Percentiles rank a stretch among this genome's conserved stretches.
Evolutionary conservation across 2,113 vertebrate species (phyloP).

Genomic region (Charadrius vociferus): DNA sequence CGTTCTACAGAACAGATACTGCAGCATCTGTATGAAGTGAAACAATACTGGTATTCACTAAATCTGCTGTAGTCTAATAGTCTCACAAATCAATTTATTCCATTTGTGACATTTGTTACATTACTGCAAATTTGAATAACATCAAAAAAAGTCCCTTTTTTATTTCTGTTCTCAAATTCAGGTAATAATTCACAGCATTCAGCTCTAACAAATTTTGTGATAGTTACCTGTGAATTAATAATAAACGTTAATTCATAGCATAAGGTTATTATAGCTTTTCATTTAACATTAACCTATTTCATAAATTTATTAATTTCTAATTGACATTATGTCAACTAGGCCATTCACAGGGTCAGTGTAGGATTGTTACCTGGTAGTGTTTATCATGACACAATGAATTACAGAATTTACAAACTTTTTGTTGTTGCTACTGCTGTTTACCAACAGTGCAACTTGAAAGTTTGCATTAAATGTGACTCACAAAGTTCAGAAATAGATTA

Average conservation of each 20-base stretch:
- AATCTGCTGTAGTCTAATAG: background rate
- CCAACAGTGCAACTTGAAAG: background rate
- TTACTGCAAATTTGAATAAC: background rate
- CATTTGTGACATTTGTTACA: background rate
- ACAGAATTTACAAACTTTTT: background rate
- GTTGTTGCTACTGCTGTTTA: background rate
- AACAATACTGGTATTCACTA: background rate
- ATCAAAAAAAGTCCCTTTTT: background rate
- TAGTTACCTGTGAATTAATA: background rate
- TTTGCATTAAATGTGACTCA: background rate
- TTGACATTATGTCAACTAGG: background rate
- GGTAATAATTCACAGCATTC: background rate
- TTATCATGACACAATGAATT: background rate
- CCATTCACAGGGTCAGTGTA: background rate
- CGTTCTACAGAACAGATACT: background rate
- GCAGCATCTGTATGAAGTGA: background rate
- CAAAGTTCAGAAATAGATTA: background rate
- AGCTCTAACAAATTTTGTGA: background rate
- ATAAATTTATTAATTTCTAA: background rate
- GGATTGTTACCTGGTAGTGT: background rate
- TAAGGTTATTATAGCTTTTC: background rate
- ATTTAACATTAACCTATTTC: background rate
- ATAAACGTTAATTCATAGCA: background rate
- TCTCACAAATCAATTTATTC: background rate
- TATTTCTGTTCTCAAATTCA: background rate